Evolutionary conservation across 2,888 invertebrate genomes (phyloP), one percentile per base, ranked within the genome.

Genomic region (Eupithecia centaureata): DNA sequence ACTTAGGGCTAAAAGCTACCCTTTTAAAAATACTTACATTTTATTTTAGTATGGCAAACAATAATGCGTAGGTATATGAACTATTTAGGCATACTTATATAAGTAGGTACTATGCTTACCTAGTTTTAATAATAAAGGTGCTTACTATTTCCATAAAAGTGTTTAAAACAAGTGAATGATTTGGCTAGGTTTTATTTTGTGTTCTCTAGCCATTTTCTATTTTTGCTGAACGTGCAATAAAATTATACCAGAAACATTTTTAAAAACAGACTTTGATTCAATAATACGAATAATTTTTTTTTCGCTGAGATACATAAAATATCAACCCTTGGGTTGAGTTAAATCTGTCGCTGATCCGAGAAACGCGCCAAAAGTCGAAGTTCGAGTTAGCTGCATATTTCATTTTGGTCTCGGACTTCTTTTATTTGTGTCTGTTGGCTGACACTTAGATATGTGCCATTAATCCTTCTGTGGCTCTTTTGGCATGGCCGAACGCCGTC

Each of bases 381-480:
- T 84, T 81, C 77, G 79, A 85, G 84, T 84, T 86, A 78, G 84
- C 81, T 84, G 82, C 86, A 86, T 90, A 89, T 88, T 85, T 89
- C 86, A 89, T 83, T 82, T 79, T 79, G 79, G 82, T 76, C 76
- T 78, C 75, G 70, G 74, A 77, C 68, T 70, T 81, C 82, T 82
- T 89, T 86, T 89, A 88, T 90, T 88, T 89, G 76, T 88, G 88
- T 89, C 88, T 88, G 82, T 78, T 76, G 76, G 79, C 79, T 84
- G 85, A 86, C 84, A 85, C 83, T 83, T 84, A 79, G 82, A 77
- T 78, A 77, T 82, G 79, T 76, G 47, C 51, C 63, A 57, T 28
- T 61, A 28, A 35, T 42, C 25, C 51, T 59, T 57, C 38, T 61
- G 30, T 30, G 57, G 57, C 32, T 33, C 56, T 57, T 56, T 28